Evolutionary conservation across 2,888 invertebrate genomes (phyloP).

Genomic region (Tolmerus cingulatus): DNA sequence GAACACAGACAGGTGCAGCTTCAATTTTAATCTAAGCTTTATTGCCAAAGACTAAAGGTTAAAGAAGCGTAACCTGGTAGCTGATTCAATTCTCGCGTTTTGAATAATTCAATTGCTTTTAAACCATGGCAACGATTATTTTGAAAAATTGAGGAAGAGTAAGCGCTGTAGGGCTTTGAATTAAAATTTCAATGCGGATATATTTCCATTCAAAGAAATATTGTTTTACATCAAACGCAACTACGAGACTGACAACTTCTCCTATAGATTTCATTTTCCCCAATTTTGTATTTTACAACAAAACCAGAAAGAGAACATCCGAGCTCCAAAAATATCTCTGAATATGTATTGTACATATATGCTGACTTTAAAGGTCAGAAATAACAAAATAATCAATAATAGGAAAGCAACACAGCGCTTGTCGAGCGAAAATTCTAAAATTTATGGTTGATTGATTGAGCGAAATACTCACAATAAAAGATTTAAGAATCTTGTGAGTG

Average conservation of each 20-base stretch:
- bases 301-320: neutral
- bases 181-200: neutral
- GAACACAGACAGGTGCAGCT: neutral
- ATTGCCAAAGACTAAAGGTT: neutral
- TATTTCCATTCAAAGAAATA: neutral
- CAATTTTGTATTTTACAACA: neutral
- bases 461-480: neutral
- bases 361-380: neutral
- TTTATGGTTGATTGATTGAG: neutral
- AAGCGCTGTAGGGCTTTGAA: neutral
- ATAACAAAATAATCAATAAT: neutral
- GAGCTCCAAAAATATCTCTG: neutral
- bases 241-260: neutral
- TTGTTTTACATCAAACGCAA: neutral
- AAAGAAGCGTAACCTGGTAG: neutral
- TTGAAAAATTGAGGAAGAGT: neutral
- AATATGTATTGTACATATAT: neutral
- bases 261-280: neutral
- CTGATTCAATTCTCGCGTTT: neutral
- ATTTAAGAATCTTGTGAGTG: neutral
- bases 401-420: neutral
- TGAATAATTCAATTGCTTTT: neutral
- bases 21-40: neutral
- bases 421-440: neutral
- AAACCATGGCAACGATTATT: neutral